Conservation (phyloP, 2,888 invertebrate genomes). For the Hedychridium roseum region DNA sequence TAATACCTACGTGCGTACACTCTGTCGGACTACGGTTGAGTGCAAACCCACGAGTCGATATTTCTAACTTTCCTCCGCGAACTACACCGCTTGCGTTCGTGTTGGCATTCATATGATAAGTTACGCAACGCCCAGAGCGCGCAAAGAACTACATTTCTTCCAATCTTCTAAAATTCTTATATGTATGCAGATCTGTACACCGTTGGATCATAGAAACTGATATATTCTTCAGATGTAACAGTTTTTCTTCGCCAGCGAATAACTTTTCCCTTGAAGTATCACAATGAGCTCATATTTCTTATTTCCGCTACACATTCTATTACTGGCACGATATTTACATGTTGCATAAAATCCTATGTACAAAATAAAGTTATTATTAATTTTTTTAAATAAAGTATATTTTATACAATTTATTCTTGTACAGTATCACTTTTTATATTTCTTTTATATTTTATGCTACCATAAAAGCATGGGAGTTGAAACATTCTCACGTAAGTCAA, state of each 20-base stretch:
- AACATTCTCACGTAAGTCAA: too few species aligned
- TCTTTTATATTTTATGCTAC: too few species aligned
- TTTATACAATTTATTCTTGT: too few species aligned
- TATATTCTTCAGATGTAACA: conserved; percentile 7
- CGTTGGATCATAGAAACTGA: neutral
- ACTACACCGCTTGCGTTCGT: conserved; percentile 19
- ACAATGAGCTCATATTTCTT: conserved; percentile 11
- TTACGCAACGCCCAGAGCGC: conserved; percentile 29
- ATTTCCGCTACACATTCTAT: too few species aligned
- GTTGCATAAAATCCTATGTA: too few species aligned
- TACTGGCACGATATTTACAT: too few species aligned
- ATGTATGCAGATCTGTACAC: conserved; percentile 38
- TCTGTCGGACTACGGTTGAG: conserved; percentile 11
- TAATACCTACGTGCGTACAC: conserved; percentile 30
- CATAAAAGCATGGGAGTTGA: too few species aligned
- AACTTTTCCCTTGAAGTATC: conserved; percentile 25
- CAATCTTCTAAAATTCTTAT: conserved; percentile 15
- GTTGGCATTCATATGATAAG: conserved; percentile 19
- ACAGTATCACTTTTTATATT: too few species aligned
- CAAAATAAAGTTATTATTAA: too few species aligned
- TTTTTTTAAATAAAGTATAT: too few species aligned
- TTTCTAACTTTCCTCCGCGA: conserved; percentile 36
- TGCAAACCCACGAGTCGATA: conserved; percentile 40
- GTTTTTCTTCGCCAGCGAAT: conserved; percentile 18
- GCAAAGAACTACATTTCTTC: conserved; percentile 5